Evolutionary conservation across 92 coral and sea anemone species (phyloP), one percentile per base, ranked within the genome.

Genomic region (Siderastrea siderea): DNA sequence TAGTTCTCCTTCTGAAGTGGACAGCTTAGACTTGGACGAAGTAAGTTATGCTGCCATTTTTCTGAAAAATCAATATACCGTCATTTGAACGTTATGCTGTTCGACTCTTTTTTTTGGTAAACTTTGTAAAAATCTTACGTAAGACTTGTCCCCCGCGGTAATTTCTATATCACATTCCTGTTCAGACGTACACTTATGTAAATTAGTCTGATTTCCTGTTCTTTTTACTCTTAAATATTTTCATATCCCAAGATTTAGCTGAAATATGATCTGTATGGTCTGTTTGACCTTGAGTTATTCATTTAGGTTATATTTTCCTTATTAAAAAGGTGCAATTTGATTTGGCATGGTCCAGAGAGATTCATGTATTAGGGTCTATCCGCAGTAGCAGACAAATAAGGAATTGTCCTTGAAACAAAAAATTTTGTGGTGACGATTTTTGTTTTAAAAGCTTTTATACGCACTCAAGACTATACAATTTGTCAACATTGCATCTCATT

Each of bases 1-100:
- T 49, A 68, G 83, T 81, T 90, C 91, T 44, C 78, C 87, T 51
- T 78, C 84, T 13, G 83, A 86, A 73, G 87, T 77, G 61, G 84
- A 86, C 60, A 86, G 90, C 47, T 59, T 86, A 70, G 90, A 74
- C 65, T 52, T 84, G 71, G 87, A 74, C 26, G 81, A 84, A 62
- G 87, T 84, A 72, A 74, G 87, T 84, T 73, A 14, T 19, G 3
- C 3, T 8, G 12, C n/a, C 44, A 44, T 49, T 77, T 59, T 59
- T 38, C 16, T 9, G 14, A 74, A 3, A 74, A 43, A 74, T 19
- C 16, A 52, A 7, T 74, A 45, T 46, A 44, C 71, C 46, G 13
- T 8, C 51, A 14, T 44, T 51, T 46, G 45, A 64, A 64, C n/a
- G 3, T 1, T 13, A 61, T 19, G 16, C 13, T 61, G 14, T 16